phyloP scores from a whole-genome alignment of 2,113 vertebrate species.

The Cyanoderma ruficeps region DNA sequence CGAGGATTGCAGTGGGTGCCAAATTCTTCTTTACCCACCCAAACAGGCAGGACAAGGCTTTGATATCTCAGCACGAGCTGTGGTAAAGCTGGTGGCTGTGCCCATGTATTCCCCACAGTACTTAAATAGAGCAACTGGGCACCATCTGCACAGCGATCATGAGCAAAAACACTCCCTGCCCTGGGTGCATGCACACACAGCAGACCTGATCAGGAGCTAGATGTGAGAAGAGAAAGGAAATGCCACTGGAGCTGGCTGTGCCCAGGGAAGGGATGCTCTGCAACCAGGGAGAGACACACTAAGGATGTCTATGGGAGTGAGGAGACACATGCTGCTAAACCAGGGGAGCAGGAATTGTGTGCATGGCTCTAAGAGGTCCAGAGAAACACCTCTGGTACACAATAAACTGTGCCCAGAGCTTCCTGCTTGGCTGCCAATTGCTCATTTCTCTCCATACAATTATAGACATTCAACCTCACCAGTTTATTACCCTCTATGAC shows the following conservation, averaged over 20 bases:
- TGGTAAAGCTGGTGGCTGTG: background rate
- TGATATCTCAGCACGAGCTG: fast-evolving
- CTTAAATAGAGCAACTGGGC: background rate
- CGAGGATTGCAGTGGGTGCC: background rate
- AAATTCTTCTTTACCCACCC: background rate
- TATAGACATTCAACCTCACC: background rate
- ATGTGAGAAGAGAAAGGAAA: background rate
- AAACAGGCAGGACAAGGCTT: background rate
- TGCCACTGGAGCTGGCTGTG: background rate
- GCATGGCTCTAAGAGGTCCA: background rate
- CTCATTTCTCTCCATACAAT: background rate
- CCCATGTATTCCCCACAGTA: fast-evolving
- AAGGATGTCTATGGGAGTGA: background rate
- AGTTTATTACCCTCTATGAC: background rate
- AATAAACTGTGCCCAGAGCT: background rate
- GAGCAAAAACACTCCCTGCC: background rate
- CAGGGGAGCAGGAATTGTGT: background rate
- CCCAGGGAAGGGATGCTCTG: background rate
- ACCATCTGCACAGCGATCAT: background rate
- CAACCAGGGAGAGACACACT: fast-evolving
- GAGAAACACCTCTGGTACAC: background rate
- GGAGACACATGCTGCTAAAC: background rate
- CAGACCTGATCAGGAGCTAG: fast-evolving
- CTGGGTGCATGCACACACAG: fast-evolving
- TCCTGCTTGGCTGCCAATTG: background rate